A percentile compares a stretch with the other conserved stretches of the same genome.
phyloP scores from a whole-genome alignment of 1,140 invertebrate species.

The Sycobia sp. region DNA sequence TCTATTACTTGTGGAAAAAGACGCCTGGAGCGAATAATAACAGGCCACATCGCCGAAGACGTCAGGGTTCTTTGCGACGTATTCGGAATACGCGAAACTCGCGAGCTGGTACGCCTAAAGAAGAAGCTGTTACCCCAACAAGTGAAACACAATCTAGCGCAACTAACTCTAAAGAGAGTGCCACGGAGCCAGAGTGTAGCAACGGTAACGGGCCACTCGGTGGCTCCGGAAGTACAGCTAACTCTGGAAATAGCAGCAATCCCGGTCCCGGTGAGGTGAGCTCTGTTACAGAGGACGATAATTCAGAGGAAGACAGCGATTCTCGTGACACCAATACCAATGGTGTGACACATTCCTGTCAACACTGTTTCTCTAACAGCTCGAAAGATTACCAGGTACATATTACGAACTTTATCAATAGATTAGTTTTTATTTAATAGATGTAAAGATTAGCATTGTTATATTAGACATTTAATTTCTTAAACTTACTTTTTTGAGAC shows the following conservation, averaged over 20 bases:
- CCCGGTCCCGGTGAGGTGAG: constrained; percentile 74
- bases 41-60: constrained; percentile 84
- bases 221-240: constrained; percentile 47
- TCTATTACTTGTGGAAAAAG: constrained; percentile 99
- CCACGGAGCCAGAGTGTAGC: constrained; percentile 58
- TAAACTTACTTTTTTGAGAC: no score
- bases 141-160: constrained; percentile 56
- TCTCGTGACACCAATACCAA: constrained; percentile 73
- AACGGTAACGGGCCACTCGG: constrained; percentile 51
- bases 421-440: no score
- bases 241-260: constrained; percentile 50
- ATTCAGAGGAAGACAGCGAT: constrained; percentile 92
- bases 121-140: constrained; percentile 59
- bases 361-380: constrained; percentile 70
- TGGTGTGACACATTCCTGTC: constrained; percentile 57
- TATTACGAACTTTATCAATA: no score
- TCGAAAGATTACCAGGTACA: constrained; percentile 67
- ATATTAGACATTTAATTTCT: no score
- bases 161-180: constrained; percentile 50
- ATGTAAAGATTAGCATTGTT: no score
- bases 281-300: constrained; percentile 93
- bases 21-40: constrained; percentile 97
- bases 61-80: constrained; percentile 86
- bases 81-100: constrained; percentile 82
- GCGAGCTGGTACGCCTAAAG: constrained; percentile 68